Conservation (phyloP, 2,888 invertebrate genomes). For the Brassicogethes aeneus region DNA sequence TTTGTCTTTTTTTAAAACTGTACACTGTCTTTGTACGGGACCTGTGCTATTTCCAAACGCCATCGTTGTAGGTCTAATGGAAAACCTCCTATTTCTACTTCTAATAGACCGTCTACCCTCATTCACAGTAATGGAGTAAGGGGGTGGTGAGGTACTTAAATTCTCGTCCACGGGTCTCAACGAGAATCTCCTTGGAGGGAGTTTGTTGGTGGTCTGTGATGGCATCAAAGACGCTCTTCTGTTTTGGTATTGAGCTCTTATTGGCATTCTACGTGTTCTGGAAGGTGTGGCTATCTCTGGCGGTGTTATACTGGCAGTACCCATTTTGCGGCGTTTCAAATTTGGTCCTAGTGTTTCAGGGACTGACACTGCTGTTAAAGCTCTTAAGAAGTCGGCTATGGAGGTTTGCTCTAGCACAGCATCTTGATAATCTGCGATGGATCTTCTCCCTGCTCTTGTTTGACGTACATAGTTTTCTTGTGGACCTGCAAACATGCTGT, state of each 20-base stretch:
- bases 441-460: slow-evolving; percentile 25
- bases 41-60: no score
- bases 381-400: slow-evolving; percentile 73
- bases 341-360: slow-evolving; percentile 25
- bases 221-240: slow-evolving; percentile 27
- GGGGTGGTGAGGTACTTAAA: slow-evolving; percentile 14
- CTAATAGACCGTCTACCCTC: slow-evolving; percentile 12
- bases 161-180: slow-evolving; percentile 27
- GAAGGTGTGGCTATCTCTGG: slow-evolving; percentile 8
- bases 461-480: slow-evolving; percentile 21
- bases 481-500: slow-evolving; percentile 35
- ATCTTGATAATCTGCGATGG: slow-evolving; percentile 36
- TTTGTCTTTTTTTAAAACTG: background rate
- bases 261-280: slow-evolving; percentile 17
- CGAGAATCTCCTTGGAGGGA: slow-evolving; percentile 23
- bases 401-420: slow-evolving; percentile 72
- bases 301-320: slow-evolving; percentile 41
- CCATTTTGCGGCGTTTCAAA: slow-evolving; percentile 47
- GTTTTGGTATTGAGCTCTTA: slow-evolving; percentile 16
- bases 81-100: background rate
- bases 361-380: slow-evolving; percentile 54
- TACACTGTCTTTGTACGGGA: background rate
- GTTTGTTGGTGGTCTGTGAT: slow-evolving; percentile 5
- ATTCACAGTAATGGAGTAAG: slow-evolving; percentile 9
- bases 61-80: background rate